Percentiles rank a stretch among this genome's conserved stretches.
These are phyloP conservation scores for Euglossa dilemma DNA, from an alignment of 1,140 invertebrate species.

Conservation along the genomic window DNA sequence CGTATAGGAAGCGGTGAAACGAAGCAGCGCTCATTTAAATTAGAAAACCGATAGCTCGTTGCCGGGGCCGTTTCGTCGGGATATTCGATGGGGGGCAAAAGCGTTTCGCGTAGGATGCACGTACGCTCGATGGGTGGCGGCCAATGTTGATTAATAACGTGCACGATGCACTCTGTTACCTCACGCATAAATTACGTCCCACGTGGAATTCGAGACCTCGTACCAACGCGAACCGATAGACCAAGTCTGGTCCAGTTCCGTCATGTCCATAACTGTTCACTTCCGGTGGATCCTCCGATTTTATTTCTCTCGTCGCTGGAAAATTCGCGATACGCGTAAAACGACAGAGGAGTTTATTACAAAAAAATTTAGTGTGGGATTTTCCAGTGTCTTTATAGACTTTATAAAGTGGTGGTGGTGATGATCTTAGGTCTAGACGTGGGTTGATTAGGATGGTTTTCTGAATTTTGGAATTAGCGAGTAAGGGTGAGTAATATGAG, in stretches of 20 bases:
- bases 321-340: no score
- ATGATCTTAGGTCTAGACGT: no score
- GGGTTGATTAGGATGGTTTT: no score
- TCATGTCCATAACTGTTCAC: constrained; percentile 15
- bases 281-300: background rate
- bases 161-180: constrained; percentile 29
- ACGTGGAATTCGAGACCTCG: constrained; percentile 5
- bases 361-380: no score
- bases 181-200: constrained; percentile 29
- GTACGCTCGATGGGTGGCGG: constrained; percentile 10
- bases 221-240: background rate
- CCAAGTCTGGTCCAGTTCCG: background rate
- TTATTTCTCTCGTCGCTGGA: background rate
- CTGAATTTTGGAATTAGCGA: no score
- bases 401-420: no score
- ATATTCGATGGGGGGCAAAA: background rate
- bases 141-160: constrained; percentile 33
- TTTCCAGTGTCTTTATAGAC: no score
- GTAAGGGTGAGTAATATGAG: no score
- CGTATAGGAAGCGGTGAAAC: constrained; percentile 12
- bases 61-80: background rate
- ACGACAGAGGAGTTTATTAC: no score
- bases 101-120: constrained; percentile 5
- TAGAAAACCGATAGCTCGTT: constrained; percentile 33
- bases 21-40: constrained; percentile 14